Evolutionary conservation across 1,140 invertebrate genomes (phyloP).

Genomic region (Samia ricini): DNA sequence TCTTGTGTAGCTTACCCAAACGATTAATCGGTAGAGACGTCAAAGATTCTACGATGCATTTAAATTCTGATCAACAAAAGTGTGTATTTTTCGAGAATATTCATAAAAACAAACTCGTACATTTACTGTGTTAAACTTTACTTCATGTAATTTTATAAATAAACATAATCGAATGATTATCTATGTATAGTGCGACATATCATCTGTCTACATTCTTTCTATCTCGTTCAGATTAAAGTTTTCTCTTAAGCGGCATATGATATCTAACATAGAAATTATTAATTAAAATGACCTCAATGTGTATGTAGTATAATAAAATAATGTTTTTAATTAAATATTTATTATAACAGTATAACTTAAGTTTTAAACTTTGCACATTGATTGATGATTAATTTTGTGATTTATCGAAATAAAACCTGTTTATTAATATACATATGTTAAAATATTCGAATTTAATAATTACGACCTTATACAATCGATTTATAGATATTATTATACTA

Average conservation of each 20-base stretch:
- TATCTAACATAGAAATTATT: constrained; percentile 7
- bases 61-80: no score
- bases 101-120: not conserved
- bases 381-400: constrained; percentile 52
- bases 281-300: constrained; percentile 20
- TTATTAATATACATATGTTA: constrained; percentile 78
- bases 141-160: not conserved
- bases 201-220: constrained; percentile 12
- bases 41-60: no score
- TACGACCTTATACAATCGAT: constrained; percentile 77
- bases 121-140: not conserved
- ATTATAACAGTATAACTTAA: constrained; percentile 52
- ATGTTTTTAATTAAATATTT: constrained; percentile 49
- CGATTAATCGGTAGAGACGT: no score
- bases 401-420: constrained; percentile 74
- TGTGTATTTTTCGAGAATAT: no score
- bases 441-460: constrained; percentile 78
- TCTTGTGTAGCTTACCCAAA: no score
- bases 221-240: constrained; percentile 21
- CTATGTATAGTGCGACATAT: constrained; percentile 29
- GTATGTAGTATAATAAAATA: constrained; percentile 42
- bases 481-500: constrained; percentile 78
- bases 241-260: constrained; percentile 18
- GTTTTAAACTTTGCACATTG: constrained; percentile 56
- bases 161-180: not conserved